Conservation (phyloP, 2,797 vertebrate genomes). For the Clamator glandarius region DNA sequence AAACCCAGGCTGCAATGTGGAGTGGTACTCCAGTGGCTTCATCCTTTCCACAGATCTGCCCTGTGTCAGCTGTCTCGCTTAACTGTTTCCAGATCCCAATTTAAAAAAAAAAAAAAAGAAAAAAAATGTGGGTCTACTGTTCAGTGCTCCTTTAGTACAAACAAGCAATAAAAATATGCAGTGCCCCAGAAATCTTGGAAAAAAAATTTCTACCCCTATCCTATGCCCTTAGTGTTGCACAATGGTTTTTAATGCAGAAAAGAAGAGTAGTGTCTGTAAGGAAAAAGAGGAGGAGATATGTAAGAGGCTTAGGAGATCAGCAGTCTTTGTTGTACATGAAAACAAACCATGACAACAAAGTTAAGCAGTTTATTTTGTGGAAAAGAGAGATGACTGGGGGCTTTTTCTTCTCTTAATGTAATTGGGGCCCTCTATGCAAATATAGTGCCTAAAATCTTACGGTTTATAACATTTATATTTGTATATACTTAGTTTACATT, state of each 20-base stretch:
- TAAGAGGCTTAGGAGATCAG: background rate
- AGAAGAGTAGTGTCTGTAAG: background rate
- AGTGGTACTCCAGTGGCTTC: background rate
- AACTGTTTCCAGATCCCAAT: background rate
- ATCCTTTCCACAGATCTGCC: background rate
- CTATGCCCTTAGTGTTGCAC: background rate
- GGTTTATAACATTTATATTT: background rate
- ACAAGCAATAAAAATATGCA: accelerated
- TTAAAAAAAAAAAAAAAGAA: background rate
- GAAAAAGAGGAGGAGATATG: background rate
- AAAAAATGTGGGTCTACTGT: background rate
- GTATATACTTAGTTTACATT: background rate
- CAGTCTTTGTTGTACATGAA: background rate
- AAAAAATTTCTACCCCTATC: background rate
- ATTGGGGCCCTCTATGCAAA: background rate
- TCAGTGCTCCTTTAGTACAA: background rate
- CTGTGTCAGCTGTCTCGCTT: background rate
- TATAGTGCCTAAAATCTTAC: background rate
- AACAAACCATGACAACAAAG: background rate
- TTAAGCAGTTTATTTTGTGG: background rate
- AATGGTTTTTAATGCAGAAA: background rate
- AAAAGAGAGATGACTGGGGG: background rate
- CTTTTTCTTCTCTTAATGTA: background rate
- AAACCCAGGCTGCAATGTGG: background rate
- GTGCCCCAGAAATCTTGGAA: background rate